Evolutionary conservation across 2,797 vertebrate species (phyloP), one percentile per base, ranked within the genome.

Genomic region (Trachops cirrhosus): DNA sequence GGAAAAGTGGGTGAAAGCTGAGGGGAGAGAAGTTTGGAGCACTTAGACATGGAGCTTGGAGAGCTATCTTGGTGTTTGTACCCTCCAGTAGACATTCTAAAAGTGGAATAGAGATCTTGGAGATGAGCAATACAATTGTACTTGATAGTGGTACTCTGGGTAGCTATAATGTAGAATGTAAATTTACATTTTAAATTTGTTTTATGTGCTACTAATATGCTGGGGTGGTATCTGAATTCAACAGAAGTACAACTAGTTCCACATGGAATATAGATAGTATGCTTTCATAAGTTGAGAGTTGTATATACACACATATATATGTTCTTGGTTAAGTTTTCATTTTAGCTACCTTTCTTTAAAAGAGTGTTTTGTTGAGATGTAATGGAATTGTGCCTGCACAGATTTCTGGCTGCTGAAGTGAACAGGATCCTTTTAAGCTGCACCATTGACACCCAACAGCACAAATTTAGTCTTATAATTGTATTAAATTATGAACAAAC

Each of bases 341-440:
- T 87, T 74, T 15, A 73, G 16, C 80, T 68, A 86, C 15, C 37
- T 44, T 82, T 92, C 50, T 90, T 78, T 83, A 77, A 95, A 96
- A 91, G 71, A 41, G 2, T 62, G 2, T 59, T 95, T 64, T 71
- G 71, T 26, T 54, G 34, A 83, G 6, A 67, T 75, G 24, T 80
- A n/a, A 41, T 92, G 57, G 34, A 70, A 62, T 46, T 57, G 54
- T 86, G 39, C 59, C 75, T 68, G 15, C 32, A 79, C 24, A 82
- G 64, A 34, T 48, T 73, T 80, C 46, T 78, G 80, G 74, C 18
- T 24, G 39, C 59, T 75, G 34, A 54, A 44, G 75, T 86, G 62
- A 92, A n/a, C 29, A 52, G 70, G 32, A 26, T 91, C 48, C 15
- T 89, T 91, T 44, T 79, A 82, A 89, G 54, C 34, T 68, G 21